phyloP scores from a whole-genome alignment of 1,140 invertebrate species.

The Aphaenogaster ashmeadi region DNA sequence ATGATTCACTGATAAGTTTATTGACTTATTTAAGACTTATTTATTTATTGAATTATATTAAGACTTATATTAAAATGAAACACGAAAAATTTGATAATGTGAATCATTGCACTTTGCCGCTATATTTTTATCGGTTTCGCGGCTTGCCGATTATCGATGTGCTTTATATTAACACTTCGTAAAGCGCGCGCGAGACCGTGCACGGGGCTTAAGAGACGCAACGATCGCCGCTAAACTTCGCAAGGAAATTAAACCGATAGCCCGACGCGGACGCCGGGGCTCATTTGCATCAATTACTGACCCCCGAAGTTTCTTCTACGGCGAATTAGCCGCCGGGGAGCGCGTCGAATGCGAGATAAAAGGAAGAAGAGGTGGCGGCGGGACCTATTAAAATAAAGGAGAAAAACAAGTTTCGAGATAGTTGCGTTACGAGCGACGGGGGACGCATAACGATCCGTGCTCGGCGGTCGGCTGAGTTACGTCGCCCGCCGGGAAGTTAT shows the following conservation, averaged over 20 bases:
- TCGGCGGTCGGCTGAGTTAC: constrained; percentile 81
- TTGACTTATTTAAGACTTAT: no score
- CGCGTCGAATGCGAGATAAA: constrained; percentile 82
- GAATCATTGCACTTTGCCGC: neutral
- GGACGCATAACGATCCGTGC: constrained; percentile 85
- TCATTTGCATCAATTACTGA: constrained; percentile 85
- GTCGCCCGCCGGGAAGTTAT: constrained; percentile 80
- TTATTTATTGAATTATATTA: neutral
- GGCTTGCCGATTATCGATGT: constrained; percentile 50
- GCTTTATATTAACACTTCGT: constrained; percentile 57
- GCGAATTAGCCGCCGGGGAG: constrained; percentile 83
- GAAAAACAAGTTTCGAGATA: constrained; percentile 86
- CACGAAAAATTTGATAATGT: neutral
- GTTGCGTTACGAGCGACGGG: constrained; percentile 85
- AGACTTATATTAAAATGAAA: neutral
- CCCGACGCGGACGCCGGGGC: constrained; percentile 66
- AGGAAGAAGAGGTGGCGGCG: constrained; percentile 73
- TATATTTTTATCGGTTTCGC: constrained; percentile 4
- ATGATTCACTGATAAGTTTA: neutral
- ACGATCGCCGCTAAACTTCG: constrained; percentile 66
- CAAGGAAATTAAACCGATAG: constrained; percentile 75
- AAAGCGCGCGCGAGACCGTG: constrained; percentile 15
- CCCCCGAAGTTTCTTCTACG: constrained; percentile 79
- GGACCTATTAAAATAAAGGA: constrained; percentile 84
- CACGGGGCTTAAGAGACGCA: constrained; percentile 50